Evolutionary conservation across 1,140 invertebrate species (phyloP).

Genomic region (Anoplophora glabripennis): DNA sequence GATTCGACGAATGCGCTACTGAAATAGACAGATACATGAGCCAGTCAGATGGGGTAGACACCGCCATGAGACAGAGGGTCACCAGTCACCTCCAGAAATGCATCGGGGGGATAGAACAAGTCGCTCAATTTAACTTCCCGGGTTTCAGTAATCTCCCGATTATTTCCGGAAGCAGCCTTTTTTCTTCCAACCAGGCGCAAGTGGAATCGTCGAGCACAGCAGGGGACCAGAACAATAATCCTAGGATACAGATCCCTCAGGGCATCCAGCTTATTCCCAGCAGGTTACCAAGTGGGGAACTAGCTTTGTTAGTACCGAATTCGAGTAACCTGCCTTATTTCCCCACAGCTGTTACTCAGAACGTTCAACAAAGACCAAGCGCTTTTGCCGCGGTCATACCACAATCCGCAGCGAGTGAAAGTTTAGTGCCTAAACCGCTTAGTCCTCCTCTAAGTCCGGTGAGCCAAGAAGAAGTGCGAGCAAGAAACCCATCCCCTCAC

Average conservation of each 20-base stretch:
- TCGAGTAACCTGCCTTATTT: conserved; percentile 41
- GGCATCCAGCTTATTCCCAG: conserved; percentile 64
- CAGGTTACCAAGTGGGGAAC: conserved; percentile 59
- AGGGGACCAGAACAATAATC: conserved; percentile 42
- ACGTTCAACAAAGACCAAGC: conserved; percentile 32
- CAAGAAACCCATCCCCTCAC: conserved; percentile 21
- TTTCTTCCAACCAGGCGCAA: conserved; percentile 15
- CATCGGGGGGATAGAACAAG: conserved; percentile 48
- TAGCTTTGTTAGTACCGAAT: conserved; percentile 61
- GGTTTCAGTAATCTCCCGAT: conserved; percentile 29
- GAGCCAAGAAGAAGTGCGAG: conserved; percentile 14
- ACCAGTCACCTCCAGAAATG: conserved; percentile 60
- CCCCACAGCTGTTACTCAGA: conserved; percentile 16
- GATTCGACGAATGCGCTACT: conserved; percentile 82
- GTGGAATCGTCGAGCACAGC: conserved; percentile 15
- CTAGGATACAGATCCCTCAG: conserved; percentile 47
- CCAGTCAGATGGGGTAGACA: conserved; percentile 55
- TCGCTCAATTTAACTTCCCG: conserved; percentile 34
- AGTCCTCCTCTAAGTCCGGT: conserved; percentile 42
- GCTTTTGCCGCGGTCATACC: conserved; percentile 45
- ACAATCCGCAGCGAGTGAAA: conserved; percentile 15
- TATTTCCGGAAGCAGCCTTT: conserved; percentile 13
- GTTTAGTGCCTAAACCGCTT: conserved; percentile 19
- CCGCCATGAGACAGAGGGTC: conserved; percentile 67
- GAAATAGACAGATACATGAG: conserved; percentile 78